phyloP scores from a whole-genome alignment of 1,140 invertebrate genomes.

The Contarinia nasturtii region DNA sequence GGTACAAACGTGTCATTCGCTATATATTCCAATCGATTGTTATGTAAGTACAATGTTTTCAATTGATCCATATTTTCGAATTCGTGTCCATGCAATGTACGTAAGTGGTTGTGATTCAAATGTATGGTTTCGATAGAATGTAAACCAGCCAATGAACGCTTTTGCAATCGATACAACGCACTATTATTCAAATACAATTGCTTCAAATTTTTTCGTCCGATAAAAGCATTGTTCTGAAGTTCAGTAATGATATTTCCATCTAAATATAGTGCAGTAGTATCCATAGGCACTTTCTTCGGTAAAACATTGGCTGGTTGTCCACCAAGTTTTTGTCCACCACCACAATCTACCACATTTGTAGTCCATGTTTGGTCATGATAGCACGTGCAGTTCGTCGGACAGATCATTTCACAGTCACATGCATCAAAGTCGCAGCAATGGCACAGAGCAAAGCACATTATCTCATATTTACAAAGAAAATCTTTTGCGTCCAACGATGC shows the following conservation, averaged over 20 bases:
- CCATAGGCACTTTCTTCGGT: conserved; percentile 63
- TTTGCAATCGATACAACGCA: conserved; percentile 57
- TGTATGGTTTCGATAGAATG: conserved; percentile 57
- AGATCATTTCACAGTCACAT: conserved; percentile 71
- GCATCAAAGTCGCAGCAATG: conserved; percentile 76
- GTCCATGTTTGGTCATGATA: conserved; percentile 72
- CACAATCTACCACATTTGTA: conserved; percentile 69
- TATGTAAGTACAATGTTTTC: conserved; percentile 68
- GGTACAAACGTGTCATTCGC: conserved; percentile 60
- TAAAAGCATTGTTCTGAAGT: conserved; percentile 64
- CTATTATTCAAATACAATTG: conserved; percentile 68
- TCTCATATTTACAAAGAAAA: conserved; percentile 65
- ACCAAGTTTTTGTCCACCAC: too few species aligned
- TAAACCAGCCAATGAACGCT: conserved; percentile 72
- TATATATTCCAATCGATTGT: conserved; percentile 59
- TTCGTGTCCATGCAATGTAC: conserved; percentile 54
- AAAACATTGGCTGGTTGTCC: conserved; percentile 43
- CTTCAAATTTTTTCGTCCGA: conserved; percentile 65
- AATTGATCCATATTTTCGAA: conserved; percentile 62
- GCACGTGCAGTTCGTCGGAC: conserved; percentile 68
- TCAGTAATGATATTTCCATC: conserved; percentile 69
- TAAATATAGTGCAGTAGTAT: conserved; percentile 76
- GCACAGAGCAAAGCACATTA: conserved; percentile 62
- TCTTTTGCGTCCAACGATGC: conserved; percentile 49
- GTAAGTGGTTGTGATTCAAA: conserved; percentile 66